Evolutionary conservation across 2,113 vertebrate species (phyloP), one percentile per base, ranked within the genome.

Genomic region (Gymnarchus niloticus): DNA sequence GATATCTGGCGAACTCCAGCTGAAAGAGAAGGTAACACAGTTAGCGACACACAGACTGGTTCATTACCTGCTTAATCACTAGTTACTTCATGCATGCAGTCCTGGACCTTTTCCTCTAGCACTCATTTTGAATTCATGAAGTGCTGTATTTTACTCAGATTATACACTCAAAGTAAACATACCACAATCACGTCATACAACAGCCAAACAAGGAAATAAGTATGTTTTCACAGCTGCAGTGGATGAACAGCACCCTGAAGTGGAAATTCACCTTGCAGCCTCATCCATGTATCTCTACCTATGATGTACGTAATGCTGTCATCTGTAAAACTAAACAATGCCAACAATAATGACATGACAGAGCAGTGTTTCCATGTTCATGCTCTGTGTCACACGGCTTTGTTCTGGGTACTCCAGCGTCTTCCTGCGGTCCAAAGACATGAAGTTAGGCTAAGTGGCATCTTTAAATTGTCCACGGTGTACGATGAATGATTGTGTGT

Each of bases 1-100:
- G 96, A 97, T 92, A 99, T 97, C 92, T 95, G 94, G 92, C 94
- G 97, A 90, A 98, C 97, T 44, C 97, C 97, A 54, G 96, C 98
- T 99, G 92, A 86, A 94, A 91, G 56, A 25, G 21, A 89, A 89
- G 6, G 77, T 12, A 48, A 3, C 37, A 73, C 33, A 37, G 33
- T 14, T 25, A 19, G 19, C 41, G 65, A 33, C 33, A 41, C 19
- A 17, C 37, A 10, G 12, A 37, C 6, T 69, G 1, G 37, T 37
- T 10, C 2, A 69, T 69, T 69, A 17, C 61, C 33, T 69, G 28
- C 33, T 69, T 6, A 23, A 17, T 23, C 6, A 28, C 9, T 21
- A 82, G 28, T 56, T 10, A 37, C 3, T 7, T 23, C 80, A 6
- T n/a, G 19, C 48, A 48, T 6, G 8, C 17, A 25, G 10, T 44